Percentiles rank a stretch among this genome's conserved stretches.
phyloP scores from a whole-genome alignment of 2,113 vertebrate species.

The Microcebus lehilahytsara region DNA sequence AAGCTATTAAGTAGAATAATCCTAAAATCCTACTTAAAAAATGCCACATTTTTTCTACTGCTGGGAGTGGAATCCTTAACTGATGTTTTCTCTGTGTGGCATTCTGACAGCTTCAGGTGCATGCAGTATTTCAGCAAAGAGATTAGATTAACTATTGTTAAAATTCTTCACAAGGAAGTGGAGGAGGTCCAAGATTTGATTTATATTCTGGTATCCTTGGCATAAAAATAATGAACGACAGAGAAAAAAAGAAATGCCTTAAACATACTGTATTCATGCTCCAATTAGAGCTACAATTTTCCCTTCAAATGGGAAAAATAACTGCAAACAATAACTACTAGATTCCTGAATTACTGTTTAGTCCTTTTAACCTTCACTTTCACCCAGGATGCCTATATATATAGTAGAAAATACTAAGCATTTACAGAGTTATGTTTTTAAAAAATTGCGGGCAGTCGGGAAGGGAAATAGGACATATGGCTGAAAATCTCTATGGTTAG shows the following conservation, averaged over 20 bases:
- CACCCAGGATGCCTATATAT: neutral
- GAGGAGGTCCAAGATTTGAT: conserved; percentile 40
- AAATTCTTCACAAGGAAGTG: conserved; percentile 46
- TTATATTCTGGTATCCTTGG: conserved; percentile 51
- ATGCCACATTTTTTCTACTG: neutral
- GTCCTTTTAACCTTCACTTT: neutral
- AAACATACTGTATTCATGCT: neutral
- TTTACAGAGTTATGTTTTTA: conserved; percentile 1
- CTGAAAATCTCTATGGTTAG: neutral
- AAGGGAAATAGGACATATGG: neutral
- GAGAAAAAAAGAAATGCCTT: conserved; percentile 5
- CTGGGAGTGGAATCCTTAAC: neutral
- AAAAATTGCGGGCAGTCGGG: neutral
- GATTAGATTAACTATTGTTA: conserved; percentile 60
- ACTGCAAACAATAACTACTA: neutral
- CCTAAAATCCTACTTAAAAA: conserved; percentile 45
- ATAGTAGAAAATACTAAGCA: neutral
- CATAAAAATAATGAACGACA: conserved; percentile 39
- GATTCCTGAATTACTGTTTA: neutral
- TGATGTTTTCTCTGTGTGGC: conserved; percentile 37
- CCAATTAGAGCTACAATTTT: conserved; percentile 7
- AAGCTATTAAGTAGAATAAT: conserved; percentile 33
- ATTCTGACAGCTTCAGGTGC: conserved; percentile 40
- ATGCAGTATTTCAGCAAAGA: conserved; percentile 13
- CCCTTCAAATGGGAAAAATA: conserved; percentile 3